Percentiles rank a stretch among this genome's conserved stretches.
These are phyloP conservation scores for Scolopax bukidnonensis DNA, from an alignment of 2,797 vertebrate species.

Conservation along the genomic window DNA sequence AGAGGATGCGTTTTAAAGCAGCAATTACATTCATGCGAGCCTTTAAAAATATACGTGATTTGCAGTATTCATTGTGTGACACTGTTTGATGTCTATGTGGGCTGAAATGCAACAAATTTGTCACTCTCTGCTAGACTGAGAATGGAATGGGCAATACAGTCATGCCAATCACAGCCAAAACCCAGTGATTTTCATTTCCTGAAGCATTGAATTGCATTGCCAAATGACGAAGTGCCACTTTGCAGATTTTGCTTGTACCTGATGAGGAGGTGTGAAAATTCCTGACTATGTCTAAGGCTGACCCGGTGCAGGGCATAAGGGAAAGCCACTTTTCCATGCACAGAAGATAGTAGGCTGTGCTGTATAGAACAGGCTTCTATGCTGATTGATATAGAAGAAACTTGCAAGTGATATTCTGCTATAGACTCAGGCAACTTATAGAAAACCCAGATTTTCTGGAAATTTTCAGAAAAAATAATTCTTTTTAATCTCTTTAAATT, in stretches of 20 bases:
- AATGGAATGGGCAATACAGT: slow-evolving; percentile 11
- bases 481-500: slow-evolving; percentile 18
- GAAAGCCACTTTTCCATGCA: not conserved
- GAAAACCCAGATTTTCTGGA: not conserved
- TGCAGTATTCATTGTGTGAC: slow-evolving; percentile 18
- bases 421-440: not conserved
- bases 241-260: slow-evolving; percentile 28
- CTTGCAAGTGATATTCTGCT: not conserved
- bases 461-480: not conserved
- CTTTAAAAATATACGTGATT: slow-evolving; percentile 15
- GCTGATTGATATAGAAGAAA: not conserved
- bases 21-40: not conserved
- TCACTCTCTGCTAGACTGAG: slow-evolving; percentile 30
- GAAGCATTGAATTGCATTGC: not conserved
- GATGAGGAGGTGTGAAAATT: slow-evolving; percentile 21
- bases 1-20: not conserved
- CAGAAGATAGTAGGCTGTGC: not conserved
- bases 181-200: not conserved
- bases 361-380: not conserved
- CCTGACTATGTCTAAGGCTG: not conserved
- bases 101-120: slow-evolving; percentile 51
- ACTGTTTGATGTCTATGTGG: slow-evolving; percentile 28
- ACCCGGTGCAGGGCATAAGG: slow-evolving; percentile 2
- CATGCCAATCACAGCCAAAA: slow-evolving; percentile 17
- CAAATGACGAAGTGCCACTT: not conserved